Percentiles rank a stretch among this genome's conserved stretches.
These are phyloP conservation scores for Merodon equestris DNA, from an alignment of 2,888 invertebrate genomes.

Conservation along the genomic window DNA sequence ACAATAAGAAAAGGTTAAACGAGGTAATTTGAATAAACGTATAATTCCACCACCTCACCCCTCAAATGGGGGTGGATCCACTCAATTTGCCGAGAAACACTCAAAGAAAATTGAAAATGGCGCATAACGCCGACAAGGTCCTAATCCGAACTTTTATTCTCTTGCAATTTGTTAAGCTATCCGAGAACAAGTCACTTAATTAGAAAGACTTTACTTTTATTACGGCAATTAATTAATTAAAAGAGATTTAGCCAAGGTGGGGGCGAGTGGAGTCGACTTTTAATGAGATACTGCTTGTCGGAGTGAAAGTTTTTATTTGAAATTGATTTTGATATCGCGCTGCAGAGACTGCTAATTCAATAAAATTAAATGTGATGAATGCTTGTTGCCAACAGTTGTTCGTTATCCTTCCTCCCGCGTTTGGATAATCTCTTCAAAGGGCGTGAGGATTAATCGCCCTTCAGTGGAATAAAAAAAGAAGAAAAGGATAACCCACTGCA, in stretches of 20 bases:
- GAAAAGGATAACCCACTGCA: slow-evolving; percentile 11
- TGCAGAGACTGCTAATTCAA: too few species aligned
- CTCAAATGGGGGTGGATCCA: slow-evolving; percentile 3
- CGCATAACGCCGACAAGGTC: slow-evolving; percentile 22
- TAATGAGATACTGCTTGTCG: background rate
- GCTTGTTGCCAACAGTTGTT: too few species aligned
- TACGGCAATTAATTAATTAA: slow-evolving; percentile 71
- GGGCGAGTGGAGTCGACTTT: background rate
- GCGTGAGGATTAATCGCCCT: too few species aligned
- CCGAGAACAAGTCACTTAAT: slow-evolving; percentile 68
- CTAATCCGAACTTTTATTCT: slow-evolving; percentile 37
- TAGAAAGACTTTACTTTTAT: slow-evolving; percentile 67
- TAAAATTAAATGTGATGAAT: too few species aligned
- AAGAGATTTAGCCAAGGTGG: slow-evolving; percentile 9
- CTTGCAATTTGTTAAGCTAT: slow-evolving; percentile 42
- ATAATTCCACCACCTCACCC: slow-evolving; percentile 17
- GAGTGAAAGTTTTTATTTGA: background rate
- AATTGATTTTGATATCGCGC: background rate
- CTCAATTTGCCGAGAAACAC: background rate
- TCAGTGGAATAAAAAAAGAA: background rate
- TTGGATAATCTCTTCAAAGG: too few species aligned
- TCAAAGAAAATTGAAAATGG: slow-evolving; percentile 34
- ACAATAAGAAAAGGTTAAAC: background rate
- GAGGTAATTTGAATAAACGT: slow-evolving; percentile 46
- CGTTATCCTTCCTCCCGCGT: too few species aligned